Evolutionary conservation across 1,140 invertebrate genomes (phyloP).

Genomic region (Dreissena polymorpha): DNA sequence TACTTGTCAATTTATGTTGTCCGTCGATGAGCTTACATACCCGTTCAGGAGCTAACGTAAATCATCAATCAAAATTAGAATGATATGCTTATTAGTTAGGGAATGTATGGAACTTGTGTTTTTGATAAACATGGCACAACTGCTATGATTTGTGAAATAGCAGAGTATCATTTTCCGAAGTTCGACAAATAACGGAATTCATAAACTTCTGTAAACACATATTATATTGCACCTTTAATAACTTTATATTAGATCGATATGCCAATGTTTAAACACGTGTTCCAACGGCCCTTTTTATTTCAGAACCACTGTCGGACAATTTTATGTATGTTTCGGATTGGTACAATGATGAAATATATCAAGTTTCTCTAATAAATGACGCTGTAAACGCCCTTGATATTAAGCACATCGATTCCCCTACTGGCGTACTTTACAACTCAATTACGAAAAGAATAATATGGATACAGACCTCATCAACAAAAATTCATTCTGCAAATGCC

Average conservation of each 20-base stretch:
- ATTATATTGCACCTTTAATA: too few species aligned
- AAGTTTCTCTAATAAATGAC: conserved; percentile 6
- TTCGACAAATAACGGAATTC: too few species aligned
- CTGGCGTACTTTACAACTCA: conserved; percentile 1
- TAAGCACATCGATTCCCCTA: background rate
- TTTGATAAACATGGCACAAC: too few species aligned
- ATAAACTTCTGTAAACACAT: too few species aligned
- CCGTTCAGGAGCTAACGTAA: background rate
- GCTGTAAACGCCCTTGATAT: background rate
- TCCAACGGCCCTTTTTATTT: background rate
- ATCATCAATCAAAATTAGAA: too few species aligned
- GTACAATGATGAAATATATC: conserved; percentile 6
- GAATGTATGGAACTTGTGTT: too few species aligned
- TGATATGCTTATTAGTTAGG: too few species aligned
- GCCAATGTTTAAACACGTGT: too few species aligned
- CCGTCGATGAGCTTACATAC: background rate
- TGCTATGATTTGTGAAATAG: too few species aligned
- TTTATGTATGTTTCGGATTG: conserved; percentile 7
- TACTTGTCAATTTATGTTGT: background rate
- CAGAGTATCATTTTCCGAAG: too few species aligned
- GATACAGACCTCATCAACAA: background rate
- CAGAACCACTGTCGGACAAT: conserved; percentile 14
- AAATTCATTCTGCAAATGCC: background rate
- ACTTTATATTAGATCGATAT: too few species aligned
- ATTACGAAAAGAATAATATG: background rate